A percentile compares a stretch with the other conserved stretches of the same genome.
Evolutionary conservation across 2,888 invertebrate species (phyloP).

Genomic region (Mythimna lalbum): DNA sequence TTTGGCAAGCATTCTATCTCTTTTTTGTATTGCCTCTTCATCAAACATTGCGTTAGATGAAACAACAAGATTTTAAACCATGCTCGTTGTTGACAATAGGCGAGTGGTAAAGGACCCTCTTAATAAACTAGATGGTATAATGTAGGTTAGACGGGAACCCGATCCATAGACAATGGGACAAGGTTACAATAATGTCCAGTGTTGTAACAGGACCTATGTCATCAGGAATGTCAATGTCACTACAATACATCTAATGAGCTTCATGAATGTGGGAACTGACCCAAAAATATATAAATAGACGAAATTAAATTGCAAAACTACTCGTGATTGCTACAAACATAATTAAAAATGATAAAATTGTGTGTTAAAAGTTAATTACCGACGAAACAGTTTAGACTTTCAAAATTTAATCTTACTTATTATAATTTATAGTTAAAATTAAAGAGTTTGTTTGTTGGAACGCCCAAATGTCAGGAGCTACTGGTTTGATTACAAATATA

Average conservation of each 20-base stretch:
- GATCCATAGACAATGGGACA: neutral
- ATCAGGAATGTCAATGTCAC: neutral
- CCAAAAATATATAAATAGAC: conserved; percentile 4
- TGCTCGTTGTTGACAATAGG: neutral
- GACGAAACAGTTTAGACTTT: conserved; percentile 15
- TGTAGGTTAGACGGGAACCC: neutral
- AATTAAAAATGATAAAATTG: conserved; percentile 29
- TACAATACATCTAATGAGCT: neutral
- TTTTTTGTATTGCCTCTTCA: too few species aligned
- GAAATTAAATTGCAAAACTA: conserved; percentile 30
- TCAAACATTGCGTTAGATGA: too few species aligned
- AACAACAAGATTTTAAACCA: neutral
- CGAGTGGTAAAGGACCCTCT: neutral
- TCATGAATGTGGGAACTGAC: conserved; percentile 10
- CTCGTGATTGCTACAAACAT: conserved; percentile 25
- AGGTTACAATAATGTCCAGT: neutral
- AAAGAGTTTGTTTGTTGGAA: too few species aligned
- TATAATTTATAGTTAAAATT: too few species aligned
- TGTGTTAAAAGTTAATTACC: conserved; percentile 46
- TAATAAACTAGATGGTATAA: neutral
- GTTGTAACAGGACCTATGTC: neutral
- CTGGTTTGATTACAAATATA: too few species aligned
- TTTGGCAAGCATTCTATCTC: too few species aligned
- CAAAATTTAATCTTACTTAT: conserved; percentile 3
- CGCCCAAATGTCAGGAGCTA: too few species aligned